Percentiles rank a stretch among this genome's conserved stretches.
phyloP scores from a whole-genome alignment of 2,888 invertebrate genomes.

The Bimastos eiseni region DNA sequence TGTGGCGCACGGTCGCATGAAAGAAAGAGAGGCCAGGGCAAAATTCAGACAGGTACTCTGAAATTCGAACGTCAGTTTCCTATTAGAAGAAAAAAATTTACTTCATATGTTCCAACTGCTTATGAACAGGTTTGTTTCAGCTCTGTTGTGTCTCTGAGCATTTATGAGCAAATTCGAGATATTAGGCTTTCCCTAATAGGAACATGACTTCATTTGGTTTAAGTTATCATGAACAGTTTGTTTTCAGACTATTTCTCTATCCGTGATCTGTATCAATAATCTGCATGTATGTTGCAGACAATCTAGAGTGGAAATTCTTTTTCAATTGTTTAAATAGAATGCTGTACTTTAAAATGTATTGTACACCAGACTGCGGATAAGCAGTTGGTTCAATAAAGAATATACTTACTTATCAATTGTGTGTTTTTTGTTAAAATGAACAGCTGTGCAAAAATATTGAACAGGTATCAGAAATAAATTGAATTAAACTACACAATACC shows the following conservation, averaged over 20 bases:
- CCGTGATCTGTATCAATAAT: background rate
- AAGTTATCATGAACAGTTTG: background rate
- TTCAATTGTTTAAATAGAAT: too few species aligned
- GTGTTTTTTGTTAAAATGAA: background rate
- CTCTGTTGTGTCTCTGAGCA: background rate
- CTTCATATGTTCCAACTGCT: too few species aligned
- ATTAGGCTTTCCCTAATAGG: background rate
- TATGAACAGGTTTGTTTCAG: too few species aligned
- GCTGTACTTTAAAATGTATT: too few species aligned
- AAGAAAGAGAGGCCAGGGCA: slow-evolving; percentile 87
- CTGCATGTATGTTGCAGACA: too few species aligned
- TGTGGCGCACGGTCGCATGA: slow-evolving; percentile 82
- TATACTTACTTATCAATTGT: too few species aligned
- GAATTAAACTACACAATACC: background rate
- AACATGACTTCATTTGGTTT: background rate
- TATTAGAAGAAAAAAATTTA: background rate
- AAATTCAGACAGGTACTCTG: slow-evolving; percentile 78
- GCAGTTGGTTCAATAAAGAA: too few species aligned
- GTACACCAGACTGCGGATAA: too few species aligned
- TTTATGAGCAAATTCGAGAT: background rate
- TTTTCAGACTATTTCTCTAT: background rate
- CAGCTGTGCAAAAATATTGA: background rate
- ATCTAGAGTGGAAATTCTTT: too few species aligned
- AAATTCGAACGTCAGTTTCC: background rate
- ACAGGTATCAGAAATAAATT: background rate